Base-by-base conservation (phyloP, 2,113 vertebrate species). In the Pica pica region DNA sequence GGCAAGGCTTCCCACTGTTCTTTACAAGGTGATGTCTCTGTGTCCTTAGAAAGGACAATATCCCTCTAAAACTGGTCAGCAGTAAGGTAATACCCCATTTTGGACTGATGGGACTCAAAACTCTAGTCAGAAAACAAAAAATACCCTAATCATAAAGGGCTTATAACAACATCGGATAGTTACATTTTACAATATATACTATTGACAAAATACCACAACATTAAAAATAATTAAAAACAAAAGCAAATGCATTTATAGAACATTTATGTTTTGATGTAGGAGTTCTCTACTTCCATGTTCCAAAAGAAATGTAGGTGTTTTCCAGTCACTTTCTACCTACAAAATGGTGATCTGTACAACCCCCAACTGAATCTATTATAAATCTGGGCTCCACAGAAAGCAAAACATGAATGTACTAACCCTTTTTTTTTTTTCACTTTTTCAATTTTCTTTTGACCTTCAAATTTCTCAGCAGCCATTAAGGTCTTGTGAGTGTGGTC, bases 121-220 rank as follows among this genome's bases (percentile, higher is more conserved):
- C 77, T 71, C 73, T 79, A 90, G 59, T 46, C 61, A 89, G 71
- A 70, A 86, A 90, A 83, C 82, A 79, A 64, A 90, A 46, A 49
- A 37, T 7, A 46, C 53, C 86, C 83, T 69, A 65, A 50, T 41
- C 59, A 65, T 53, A 60, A 89, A 90, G 82, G 94, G 81, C 68
- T 89, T 71, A 64, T 61, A 68, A 85, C 87, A 86, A 91, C 18
- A 47, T 70, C 10, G 42, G 78, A 85, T 89, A 95, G 71, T 93
- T 91, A 97, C 84, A 94, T 70, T 93, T 96, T 78, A 94, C 91
- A 94, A 92, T 94, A 95, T 89, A 89, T 73, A 96, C 55, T 87
- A 95, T 86, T 90, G 90, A 81, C 92, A 95, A 96, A 95, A 95
- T 94, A 95, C 95, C 93, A 95, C 92, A 92, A 96, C 70, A 90